phyloP scores from a whole-genome alignment of 1,140 invertebrate genomes.

The Danaus plexippus region DNA sequence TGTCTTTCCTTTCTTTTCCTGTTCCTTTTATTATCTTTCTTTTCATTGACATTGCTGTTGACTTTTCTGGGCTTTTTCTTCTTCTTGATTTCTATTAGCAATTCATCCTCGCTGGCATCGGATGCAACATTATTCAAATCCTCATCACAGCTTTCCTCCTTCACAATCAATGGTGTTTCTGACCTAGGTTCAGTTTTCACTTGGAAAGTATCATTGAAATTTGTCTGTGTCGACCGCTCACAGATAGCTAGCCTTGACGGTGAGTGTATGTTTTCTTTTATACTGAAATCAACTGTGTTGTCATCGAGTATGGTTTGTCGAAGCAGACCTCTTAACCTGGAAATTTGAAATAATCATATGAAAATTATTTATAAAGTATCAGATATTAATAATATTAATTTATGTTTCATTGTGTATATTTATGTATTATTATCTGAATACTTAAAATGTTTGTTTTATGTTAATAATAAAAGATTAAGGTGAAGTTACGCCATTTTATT shows the following conservation, averaged over 20 bases:
- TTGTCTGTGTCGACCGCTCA: constrained; percentile 46
- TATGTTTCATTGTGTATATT: too few species aligned
- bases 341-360: constrained; percentile 7
- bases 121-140: constrained; percentile 27
- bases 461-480: too few species aligned
- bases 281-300: constrained; percentile 28
- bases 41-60: constrained; percentile 24
- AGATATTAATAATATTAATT: background rate
- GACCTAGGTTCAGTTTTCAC: constrained; percentile 38
- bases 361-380: background rate
- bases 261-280: constrained; percentile 26
- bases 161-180: constrained; percentile 21
- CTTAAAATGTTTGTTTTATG: too few species aligned
- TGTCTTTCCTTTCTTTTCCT: constrained; percentile 33
- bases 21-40: constrained; percentile 23
- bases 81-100: constrained; percentile 44
- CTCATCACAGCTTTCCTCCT: constrained; percentile 27
- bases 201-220: constrained; percentile 17
- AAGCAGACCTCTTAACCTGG: constrained; percentile 36
- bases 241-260: constrained; percentile 5
- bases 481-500: too few species aligned
- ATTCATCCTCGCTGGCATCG: constrained; percentile 49
- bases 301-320: constrained; percentile 9
- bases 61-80: constrained; percentile 38
- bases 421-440: too few species aligned